Base-by-base conservation (phyloP, 2,888 invertebrate genomes). In the Carabus problematicus region DNA sequence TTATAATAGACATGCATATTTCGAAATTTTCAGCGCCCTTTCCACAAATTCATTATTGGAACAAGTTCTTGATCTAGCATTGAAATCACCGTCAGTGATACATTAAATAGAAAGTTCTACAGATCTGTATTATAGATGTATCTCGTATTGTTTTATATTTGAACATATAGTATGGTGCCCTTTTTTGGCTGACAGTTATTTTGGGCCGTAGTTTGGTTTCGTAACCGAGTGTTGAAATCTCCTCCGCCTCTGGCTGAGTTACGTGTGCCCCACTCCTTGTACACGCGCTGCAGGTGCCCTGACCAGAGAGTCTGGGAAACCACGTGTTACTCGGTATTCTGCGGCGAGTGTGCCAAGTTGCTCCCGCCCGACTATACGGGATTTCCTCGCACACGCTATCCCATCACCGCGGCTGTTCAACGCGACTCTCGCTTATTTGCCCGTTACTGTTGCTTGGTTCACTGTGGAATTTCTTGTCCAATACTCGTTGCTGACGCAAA, bases 391-490 rank as follows among this genome's bases (percentile, higher is more conserved):
- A 8, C 52, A 52, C 16, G 18, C 11, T 52, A 52, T 14, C 3
- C 52, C 19, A 19, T 19, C 18, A 8, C 40, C 8, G 43, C 18
- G 18, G 19, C 16, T 43, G 41, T 42, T 14, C 8, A 41, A 12
- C 39, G n/a, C 59, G 12, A 16, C 42, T 29, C 29, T 29, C 12
- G n/a, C 42, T n/a, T n/a, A 43, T 29, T 6, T n/a, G 63, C 54
- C 54, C 52, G 54, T 64, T 19, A 52, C 63, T 64, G 19, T 14
- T 12, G 12, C 52, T 12, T 9, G 42, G 54, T 42, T 54, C 40
- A 42, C 55, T 18, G 7, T 11, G 63, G 63, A 64, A 64, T 64
- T 12, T 64, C 19, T 54, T 41, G 60, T 9, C 16, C 60, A 16
- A 52, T 12, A 14, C 6, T 29, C 29, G 29, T 29, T 29, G 29